phyloP scores from a whole-genome alignment of 2,888 invertebrate species.

The Volucella zonaria region DNA sequence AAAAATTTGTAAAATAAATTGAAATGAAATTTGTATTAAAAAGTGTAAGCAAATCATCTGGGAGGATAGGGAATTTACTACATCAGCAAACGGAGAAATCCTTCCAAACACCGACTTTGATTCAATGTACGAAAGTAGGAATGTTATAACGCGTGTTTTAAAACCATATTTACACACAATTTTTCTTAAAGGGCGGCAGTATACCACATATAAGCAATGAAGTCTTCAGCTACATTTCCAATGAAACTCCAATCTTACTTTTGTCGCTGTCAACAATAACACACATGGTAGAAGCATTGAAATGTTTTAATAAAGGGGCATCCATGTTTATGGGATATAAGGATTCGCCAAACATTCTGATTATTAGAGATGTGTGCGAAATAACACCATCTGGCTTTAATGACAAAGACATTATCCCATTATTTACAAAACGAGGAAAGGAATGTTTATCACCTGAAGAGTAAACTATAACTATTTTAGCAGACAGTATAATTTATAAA shows the following conservation, averaged over 20 bases:
- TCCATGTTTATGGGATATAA: slow-evolving; percentile 88
- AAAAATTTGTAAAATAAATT: slow-evolving; percentile 31
- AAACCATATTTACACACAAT: slow-evolving; percentile 12
- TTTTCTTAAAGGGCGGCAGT: slow-evolving; percentile 87
- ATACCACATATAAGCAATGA: slow-evolving; percentile 92
- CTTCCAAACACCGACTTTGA: slow-evolving; percentile 89
- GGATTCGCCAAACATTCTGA: slow-evolving; percentile 83
- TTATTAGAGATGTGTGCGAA: slow-evolving; percentile 86
- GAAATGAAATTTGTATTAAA: slow-evolving; percentile 89
- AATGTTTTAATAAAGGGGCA: slow-evolving; percentile 86
- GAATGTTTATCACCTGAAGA: slow-evolving; percentile 85
- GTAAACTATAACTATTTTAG: slow-evolving; percentile 78
- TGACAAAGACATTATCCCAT: slow-evolving; percentile 87
- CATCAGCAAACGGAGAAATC: slow-evolving; percentile 83
- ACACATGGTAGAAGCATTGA: slow-evolving; percentile 86
- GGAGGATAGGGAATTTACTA: slow-evolving; percentile 87
- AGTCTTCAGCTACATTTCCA: slow-evolving; percentile 87
- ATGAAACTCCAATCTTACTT: slow-evolving; percentile 86
- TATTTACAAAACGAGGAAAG: slow-evolving; percentile 92
- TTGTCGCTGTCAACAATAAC: slow-evolving; percentile 88
- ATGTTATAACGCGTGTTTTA: not conserved
- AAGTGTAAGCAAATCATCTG: slow-evolving; percentile 84
- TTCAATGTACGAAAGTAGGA: slow-evolving; percentile 86
- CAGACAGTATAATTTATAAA: not conserved
- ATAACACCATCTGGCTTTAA: slow-evolving; percentile 88